Percentiles rank a stretch among this genome's conserved stretches.
phyloP scores from a whole-genome alignment of 2,888 invertebrate genomes.

The Drosophila eohydei region DNA sequence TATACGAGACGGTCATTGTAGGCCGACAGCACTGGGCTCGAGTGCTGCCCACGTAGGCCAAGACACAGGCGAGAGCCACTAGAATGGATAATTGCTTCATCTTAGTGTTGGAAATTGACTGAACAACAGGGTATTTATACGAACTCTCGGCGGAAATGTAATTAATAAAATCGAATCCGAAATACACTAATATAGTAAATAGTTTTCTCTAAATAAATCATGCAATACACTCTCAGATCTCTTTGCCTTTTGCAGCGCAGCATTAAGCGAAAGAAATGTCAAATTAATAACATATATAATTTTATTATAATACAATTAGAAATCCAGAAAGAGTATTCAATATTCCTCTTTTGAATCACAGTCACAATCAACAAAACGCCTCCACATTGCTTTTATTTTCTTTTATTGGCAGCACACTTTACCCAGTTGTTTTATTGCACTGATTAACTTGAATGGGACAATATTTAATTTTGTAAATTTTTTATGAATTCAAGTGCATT shows the following conservation, averaged over 20 bases:
- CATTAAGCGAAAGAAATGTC: not conserved
- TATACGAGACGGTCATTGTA: not conserved
- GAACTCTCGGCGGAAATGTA: not conserved
- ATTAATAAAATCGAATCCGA: not conserved
- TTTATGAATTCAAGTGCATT: not conserved
- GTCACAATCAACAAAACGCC: not conserved
- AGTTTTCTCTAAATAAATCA: too few relatives aligned
- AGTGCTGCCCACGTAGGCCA: not conserved
- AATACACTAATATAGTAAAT: not conserved
- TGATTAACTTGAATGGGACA: not conserved
- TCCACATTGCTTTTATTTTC: not conserved
- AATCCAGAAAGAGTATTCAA: not conserved
- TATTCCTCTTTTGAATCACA: not conserved
- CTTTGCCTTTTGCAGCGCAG: too few relatives aligned
- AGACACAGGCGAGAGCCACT: not conserved
- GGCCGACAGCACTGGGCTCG: conserved; percentile 1
- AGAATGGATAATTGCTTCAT: not conserved
- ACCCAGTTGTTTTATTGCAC: not conserved
- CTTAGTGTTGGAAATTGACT: not conserved
- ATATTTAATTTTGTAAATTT: not conserved
- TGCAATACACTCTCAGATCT: too few relatives aligned
- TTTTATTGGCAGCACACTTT: not conserved
- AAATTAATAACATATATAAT: not conserved
- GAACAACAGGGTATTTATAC: not conserved
- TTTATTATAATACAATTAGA: too few relatives aligned